Percentiles rank a stretch among this genome's conserved stretches.
Evolutionary conservation across 2,113 vertebrate species (phyloP).

Genomic region (Erinaceus europaeus): DNA sequence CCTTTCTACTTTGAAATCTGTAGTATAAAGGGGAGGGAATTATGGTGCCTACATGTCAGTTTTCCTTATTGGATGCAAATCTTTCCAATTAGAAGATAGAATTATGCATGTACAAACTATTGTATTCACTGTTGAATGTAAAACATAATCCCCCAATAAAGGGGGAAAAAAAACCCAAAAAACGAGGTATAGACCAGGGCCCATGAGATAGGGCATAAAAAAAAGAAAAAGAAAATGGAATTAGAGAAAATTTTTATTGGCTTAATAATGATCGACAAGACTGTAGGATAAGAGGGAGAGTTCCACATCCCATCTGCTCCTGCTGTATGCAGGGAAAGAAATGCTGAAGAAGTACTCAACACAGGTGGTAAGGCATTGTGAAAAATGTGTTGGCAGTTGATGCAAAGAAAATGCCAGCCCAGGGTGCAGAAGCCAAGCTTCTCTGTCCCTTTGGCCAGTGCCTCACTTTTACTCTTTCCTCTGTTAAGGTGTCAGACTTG

Average conservation of each 20-base stretch:
- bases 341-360: neutral
- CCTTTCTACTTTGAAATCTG: neutral
- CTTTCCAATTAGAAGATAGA: conserved; percentile 23
- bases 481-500: too few relatives aligned
- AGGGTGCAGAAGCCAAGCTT: accelerated
- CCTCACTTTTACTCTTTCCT: neutral
- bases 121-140: too few relatives aligned
- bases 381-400: neutral
- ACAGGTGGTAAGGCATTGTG: neutral
- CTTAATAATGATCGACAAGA: too few relatives aligned
- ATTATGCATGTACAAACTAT: too few relatives aligned
- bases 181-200: too few relatives aligned
- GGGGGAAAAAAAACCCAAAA: too few relatives aligned
- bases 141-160: too few relatives aligned
- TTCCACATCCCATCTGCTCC: neutral
- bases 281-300: too few relatives aligned
- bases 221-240: too few relatives aligned
- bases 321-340: neutral
- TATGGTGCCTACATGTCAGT: neutral
- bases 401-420: neutral
- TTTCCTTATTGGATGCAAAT: neutral
- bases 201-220: too few relatives aligned
- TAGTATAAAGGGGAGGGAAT: neutral
- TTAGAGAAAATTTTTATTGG: too few relatives aligned
- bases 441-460: accelerated